Evolutionary conservation across 2,888 invertebrate species (phyloP), one percentile per base, ranked within the genome.

Genomic region (Bombylius discolor): DNA sequence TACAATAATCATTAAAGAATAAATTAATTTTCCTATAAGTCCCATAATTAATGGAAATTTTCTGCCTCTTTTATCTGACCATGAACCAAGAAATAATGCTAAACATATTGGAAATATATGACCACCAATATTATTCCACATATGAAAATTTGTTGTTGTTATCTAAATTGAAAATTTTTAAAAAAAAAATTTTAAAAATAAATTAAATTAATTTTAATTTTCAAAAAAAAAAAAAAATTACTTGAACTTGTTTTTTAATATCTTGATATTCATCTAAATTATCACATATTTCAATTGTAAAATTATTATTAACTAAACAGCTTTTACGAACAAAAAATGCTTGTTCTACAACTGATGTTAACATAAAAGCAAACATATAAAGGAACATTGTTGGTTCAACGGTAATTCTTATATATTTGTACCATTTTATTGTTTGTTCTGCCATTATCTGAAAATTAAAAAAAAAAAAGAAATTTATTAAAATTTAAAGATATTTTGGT

Each of bases 311-410:
- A 0, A 87, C 84, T 0, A 78, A 76, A 63, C 90, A 91, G 0
- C 89, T 83, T 74, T 86, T 85, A 66, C 87, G 78, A 3, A 88
- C 77, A 66, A 87, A 89, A 65, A 89, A 86, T 36, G 85, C 81
- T 68, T 89, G 87, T 65, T 90, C 89, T 42, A 87, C 79, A 0
- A 90, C 88, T 57, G 81, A 82, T 5, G 89, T 90, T 52, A 82
- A 78, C 87, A 89, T 88, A 65, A 82, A 87, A 1, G 90, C 88
- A 78, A 90, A 81, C 89, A 93, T 91, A 68, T 90, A 93, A 4
- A 92, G 75, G 68, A 91, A 87, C 82, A 93, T 83, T 0, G 88
- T 81, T 0, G 93, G 92, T 67, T 94, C 93, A 32, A 93, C 89
- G 0, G 90, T 84, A 54, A 88, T 77, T 47, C 62, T 55, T 34